Conservation (phyloP, 2,888 invertebrate species). For the Liposcelis brunnea region DNA sequence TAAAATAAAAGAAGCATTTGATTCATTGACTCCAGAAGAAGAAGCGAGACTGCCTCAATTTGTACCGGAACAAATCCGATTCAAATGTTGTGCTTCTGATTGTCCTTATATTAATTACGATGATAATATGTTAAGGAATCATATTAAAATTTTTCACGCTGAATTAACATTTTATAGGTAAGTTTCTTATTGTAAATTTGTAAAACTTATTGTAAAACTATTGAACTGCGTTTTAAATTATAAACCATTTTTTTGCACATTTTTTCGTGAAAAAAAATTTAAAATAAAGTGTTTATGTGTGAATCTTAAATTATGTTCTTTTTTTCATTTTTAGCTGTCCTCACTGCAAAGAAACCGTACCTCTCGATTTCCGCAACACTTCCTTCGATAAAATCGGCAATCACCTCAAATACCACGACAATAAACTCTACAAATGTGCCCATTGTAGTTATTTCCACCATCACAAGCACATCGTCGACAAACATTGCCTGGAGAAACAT, state of each 20-base stretch:
- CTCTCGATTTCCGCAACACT: slow-evolving; percentile 23
- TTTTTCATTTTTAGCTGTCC: slow-evolving; percentile 31
- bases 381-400: slow-evolving; percentile 41
- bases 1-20: slow-evolving; percentile 16
- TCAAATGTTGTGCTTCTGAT: slow-evolving; percentile 48
- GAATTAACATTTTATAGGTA: slow-evolving; percentile 35
- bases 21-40: slow-evolving; percentile 22
- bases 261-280: too few species aligned
- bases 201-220: too few species aligned
- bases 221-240: not conserved
- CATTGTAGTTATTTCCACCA: slow-evolving; percentile 35
- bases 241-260: not conserved
- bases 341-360: slow-evolving; percentile 42
- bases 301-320: too few species aligned
- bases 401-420: slow-evolving; percentile 60
- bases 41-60: slow-evolving; percentile 8
- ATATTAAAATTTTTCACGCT: slow-evolving; percentile 53
- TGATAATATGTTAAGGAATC: slow-evolving; percentile 50
- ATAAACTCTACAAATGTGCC: slow-evolving; percentile 51
- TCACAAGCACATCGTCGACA: slow-evolving; percentile 39
- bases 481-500: slow-evolving; percentile 46
- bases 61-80: slow-evolving; percentile 25
- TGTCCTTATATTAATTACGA: slow-evolving; percentile 46
- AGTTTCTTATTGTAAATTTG: too few species aligned
- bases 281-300: too few species aligned